Evolutionary conservation across 1,140 invertebrate genomes (phyloP).

Genomic region (Hyphantria cunea): DNA sequence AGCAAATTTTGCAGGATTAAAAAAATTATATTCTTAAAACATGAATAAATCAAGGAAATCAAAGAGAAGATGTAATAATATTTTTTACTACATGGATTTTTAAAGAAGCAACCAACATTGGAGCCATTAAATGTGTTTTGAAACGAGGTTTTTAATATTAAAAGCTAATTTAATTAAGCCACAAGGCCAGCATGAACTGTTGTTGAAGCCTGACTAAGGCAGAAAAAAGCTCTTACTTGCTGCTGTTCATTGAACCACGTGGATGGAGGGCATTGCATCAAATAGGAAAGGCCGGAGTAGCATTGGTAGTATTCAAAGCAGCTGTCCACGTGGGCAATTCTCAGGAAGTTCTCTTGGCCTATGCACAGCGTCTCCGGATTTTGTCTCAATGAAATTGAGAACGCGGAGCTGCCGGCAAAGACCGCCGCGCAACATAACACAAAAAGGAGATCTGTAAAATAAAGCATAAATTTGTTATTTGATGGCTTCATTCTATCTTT

Average conservation of each 20-base stretch:
- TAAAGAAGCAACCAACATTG: no score
- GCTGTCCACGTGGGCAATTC: slow-evolving; percentile 58
- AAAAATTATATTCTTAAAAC: no score
- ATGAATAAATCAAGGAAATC: no score
- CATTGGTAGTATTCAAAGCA: slow-evolving; percentile 74
- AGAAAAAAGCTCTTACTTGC: slow-evolving; percentile 51
- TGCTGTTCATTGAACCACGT: slow-evolving; percentile 75
- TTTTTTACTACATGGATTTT: no score
- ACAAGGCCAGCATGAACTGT: no score
- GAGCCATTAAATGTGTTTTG: no score
- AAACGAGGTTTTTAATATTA: no score
- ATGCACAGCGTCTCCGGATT: slow-evolving; percentile 72
- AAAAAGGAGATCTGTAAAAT: slow-evolving; percentile 43
- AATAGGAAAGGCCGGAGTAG: slow-evolving; percentile 60
- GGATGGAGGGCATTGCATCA: slow-evolving; percentile 64
- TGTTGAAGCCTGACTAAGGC: no score
- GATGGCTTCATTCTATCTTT: neutral
- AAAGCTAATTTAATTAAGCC: no score
- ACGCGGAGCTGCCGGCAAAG: slow-evolving; percentile 56
- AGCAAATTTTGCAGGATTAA: no score
- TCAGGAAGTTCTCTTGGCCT: slow-evolving; percentile 71
- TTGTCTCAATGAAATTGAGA: slow-evolving; percentile 75
- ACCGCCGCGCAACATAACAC: slow-evolving; percentile 51
- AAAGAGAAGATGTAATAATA: no score
- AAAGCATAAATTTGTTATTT: neutral